Conservation (phyloP, 2,888 invertebrate species). For the Bombyx huttoni region DNA sequence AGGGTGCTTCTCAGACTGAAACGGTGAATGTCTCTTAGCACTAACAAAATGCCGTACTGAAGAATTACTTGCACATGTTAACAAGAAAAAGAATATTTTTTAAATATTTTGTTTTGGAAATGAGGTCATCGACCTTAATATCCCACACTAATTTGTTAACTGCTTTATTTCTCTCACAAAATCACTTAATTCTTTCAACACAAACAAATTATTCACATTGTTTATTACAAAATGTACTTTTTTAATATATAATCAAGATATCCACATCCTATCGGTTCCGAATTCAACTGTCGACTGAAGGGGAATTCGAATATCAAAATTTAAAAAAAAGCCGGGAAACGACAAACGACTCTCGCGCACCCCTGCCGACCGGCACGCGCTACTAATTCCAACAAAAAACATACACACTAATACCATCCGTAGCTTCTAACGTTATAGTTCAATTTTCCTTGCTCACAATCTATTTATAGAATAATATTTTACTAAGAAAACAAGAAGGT, state of each 20-base stretch:
- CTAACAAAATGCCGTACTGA: no score
- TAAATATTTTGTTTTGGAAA: no score
- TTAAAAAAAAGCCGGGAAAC: constrained; percentile 37
- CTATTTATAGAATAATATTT: background rate
- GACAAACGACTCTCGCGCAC: constrained; percentile 61
- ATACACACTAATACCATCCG: background rate
- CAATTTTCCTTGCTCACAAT: background rate
- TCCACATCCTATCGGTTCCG: constrained; percentile 13
- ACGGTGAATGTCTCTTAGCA: constrained; percentile 15
- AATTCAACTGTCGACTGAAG: constrained; percentile 52
- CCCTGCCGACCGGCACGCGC: constrained; percentile 56
- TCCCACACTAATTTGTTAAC: no score
- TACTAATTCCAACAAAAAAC: constrained; percentile 13
- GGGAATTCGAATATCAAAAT: constrained; percentile 33
- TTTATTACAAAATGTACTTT: background rate
- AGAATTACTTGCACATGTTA: no score
- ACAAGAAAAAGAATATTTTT: no score
- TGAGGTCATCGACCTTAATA: no score
- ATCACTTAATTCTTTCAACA: no score
- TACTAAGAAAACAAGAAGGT: background rate
- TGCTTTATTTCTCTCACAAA: no score
- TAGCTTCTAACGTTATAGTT: background rate
- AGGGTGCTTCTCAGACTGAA: constrained; percentile 36
- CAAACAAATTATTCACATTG: background rate
- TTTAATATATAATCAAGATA: background rate